Evolutionary conservation across 2,888 invertebrate genomes (phyloP).

Genomic region (Neoitamus cyanurus): DNA sequence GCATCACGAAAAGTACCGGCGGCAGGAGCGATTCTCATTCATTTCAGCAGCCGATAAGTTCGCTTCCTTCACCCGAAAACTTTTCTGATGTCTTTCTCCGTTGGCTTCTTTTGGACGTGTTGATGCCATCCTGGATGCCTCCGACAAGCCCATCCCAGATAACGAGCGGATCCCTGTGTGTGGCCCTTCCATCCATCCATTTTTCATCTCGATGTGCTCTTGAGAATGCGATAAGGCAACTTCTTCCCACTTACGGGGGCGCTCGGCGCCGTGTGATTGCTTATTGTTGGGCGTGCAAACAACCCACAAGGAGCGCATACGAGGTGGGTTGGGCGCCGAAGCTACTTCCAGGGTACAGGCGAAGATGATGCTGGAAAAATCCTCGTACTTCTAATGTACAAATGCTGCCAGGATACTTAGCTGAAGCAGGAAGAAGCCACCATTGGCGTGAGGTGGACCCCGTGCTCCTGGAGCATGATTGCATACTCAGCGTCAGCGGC

Average conservation of each 20-base stretch:
- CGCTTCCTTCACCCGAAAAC: conserved; percentile 12
- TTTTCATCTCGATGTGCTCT: conserved; percentile 49
- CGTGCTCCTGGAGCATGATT: conserved; percentile 6
- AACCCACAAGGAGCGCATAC: conserved; percentile 17
- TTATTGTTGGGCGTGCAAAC: conserved; percentile 49
- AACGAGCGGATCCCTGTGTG: conserved; percentile 45
- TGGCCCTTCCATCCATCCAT: conserved; percentile 49
- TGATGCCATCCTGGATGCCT: conserved; percentile 28
- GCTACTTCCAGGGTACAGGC: not conserved
- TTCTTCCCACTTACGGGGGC: not conserved
- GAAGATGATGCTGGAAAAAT: conserved; percentile 35
- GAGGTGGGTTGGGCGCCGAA: not conserved
- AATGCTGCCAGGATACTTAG: conserved; percentile 22
- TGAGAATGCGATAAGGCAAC: conserved; percentile 50
- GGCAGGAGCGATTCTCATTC: conserved; percentile 19
- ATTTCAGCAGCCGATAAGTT: conserved; percentile 45
- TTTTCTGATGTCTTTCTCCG: conserved; percentile 41
- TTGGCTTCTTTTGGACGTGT: conserved; percentile 37
- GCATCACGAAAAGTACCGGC: not conserved
- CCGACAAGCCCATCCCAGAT: conserved; percentile 24
- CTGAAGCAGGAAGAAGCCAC: not conserved
- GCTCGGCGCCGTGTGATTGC: conserved; percentile 36
- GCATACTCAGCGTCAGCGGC: conserved; percentile 46
- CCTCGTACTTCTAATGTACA: conserved; percentile 26
- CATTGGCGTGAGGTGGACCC: not conserved